Evolutionary conservation across 2,113 vertebrate species (phyloP).

Genomic region (Pholis gunnellus): DNA sequence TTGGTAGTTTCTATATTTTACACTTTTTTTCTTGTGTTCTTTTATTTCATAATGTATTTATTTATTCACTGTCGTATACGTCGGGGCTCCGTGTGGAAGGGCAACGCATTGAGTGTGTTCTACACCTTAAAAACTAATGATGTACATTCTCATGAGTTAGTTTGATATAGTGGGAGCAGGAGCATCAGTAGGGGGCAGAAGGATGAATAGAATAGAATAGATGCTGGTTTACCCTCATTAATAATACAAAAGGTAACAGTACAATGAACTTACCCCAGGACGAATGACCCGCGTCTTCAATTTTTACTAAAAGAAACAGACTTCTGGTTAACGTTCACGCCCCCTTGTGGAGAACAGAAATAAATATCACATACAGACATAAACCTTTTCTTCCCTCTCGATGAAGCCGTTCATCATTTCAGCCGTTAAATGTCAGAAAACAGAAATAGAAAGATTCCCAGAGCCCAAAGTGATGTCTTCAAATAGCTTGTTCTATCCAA

Average conservation of each 20-base stretch:
- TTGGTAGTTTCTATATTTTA: no score
- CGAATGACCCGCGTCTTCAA: fast-evolving
- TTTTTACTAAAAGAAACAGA: fast-evolving
- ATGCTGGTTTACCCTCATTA: background rate
- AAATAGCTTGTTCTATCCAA: background rate
- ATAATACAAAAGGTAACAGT: background rate
- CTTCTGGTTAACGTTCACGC: background rate
- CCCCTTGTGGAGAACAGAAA: background rate
- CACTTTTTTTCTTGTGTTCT: no score
- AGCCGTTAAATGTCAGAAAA: no score
- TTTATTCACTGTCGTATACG: background rate
- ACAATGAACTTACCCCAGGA: conserved; percentile 17
- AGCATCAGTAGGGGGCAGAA: background rate
- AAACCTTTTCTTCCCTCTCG: background rate
- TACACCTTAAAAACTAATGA: background rate
- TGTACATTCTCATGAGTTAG: background rate
- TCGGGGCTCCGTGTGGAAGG: background rate
- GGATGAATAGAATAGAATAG: background rate
- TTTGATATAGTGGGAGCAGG: background rate
- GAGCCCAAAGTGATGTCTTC: no score
- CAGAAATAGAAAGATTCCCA: no score
- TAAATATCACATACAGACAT: background rate
- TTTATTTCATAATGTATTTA: background rate
- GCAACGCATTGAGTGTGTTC: background rate
- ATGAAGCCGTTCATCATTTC: no score